Evolutionary conservation across 2,888 invertebrate genomes (phyloP), one percentile per base, ranked within the genome.

Genomic region (Andrena bucephala): DNA sequence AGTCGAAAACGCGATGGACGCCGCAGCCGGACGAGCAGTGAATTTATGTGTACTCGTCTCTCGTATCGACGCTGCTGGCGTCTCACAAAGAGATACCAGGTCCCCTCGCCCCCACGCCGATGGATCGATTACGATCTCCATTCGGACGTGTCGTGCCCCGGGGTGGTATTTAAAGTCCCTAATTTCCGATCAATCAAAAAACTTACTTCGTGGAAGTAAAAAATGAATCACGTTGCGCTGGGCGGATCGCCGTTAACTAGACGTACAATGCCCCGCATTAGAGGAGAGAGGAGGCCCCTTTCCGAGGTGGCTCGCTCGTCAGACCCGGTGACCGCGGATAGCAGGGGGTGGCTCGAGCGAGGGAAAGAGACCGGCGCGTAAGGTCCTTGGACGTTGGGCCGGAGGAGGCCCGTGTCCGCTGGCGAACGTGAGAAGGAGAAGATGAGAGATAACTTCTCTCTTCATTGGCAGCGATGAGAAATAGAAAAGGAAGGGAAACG

Each of bases 131-230:
- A 92, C 89, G 88, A 92, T 93, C 91, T 89, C 91, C 89, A 91
- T 91, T 92, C 88, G 88, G 89, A 92, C 91, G 91, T 92, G 93
- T 93, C 92, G 90, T 91, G 87, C 92, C 90, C 86, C 89, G 87
- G 90, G 92, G 89, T 85, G 93, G 91, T 90, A 91, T 92, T 93
- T 93, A 92, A 84, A 87, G 90, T 91, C 91, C 87, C 93, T 93
- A 93, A 93, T 93, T 93, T 93, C 90, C 92, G 92, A 93, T 93
- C 93, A 92, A 93, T 93, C 93, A 92, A 92, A 91, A 89, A 89
- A 88, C 80, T 89, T 85, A 20, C 20, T 90, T 91, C 89, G 90
- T 88, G 86, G 89, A 91, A 90, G 85, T 85, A 85, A 89, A 89
- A 90, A 91, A 91, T 89, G 89, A 91, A 89, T 89, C 89, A 90